These are phyloP conservation scores for Tethea ocularis DNA, from an alignment of 2,888 invertebrate genomes.

Conservation along the genomic window DNA sequence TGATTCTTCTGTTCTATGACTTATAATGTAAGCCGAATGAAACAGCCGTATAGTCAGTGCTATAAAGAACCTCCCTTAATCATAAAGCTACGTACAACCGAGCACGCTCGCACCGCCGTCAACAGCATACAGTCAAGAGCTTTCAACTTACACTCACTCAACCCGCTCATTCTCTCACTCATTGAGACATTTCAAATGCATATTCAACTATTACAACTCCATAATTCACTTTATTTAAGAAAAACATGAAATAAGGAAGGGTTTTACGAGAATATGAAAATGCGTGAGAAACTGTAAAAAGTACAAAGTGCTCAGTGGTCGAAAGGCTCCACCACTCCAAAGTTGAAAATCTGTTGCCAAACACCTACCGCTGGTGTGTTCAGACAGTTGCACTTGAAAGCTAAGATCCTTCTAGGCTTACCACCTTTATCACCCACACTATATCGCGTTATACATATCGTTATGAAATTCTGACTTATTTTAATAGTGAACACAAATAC, in stretches of 20 bases:
- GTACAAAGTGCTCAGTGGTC: no score
- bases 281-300: not conserved
- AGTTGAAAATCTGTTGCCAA: no score
- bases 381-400: no score
- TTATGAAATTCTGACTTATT: no score
- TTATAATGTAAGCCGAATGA: not conserved
- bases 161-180: conserved; percentile 21
- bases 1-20: not conserved
- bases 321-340: no score
- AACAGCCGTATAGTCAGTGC: not conserved
- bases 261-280: not conserved
- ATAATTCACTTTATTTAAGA: not conserved
- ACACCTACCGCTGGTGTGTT: no score
- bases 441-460: no score
- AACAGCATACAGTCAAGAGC: conserved; percentile 37
- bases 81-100: conserved; percentile 37
- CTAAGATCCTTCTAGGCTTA: no score
- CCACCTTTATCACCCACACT: no score
- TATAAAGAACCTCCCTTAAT: conserved; percentile 29
- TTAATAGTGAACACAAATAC: no score
- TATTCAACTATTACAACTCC: conserved; percentile 4
- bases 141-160: conserved; percentile 44
- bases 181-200: conserved; percentile 14
- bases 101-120: conserved; percentile 26
- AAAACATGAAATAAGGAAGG: not conserved